Evolutionary conservation across 2,888 invertebrate genomes (phyloP), one percentile per base, ranked within the genome.

Genomic region (Penaeus monodon): DNA sequence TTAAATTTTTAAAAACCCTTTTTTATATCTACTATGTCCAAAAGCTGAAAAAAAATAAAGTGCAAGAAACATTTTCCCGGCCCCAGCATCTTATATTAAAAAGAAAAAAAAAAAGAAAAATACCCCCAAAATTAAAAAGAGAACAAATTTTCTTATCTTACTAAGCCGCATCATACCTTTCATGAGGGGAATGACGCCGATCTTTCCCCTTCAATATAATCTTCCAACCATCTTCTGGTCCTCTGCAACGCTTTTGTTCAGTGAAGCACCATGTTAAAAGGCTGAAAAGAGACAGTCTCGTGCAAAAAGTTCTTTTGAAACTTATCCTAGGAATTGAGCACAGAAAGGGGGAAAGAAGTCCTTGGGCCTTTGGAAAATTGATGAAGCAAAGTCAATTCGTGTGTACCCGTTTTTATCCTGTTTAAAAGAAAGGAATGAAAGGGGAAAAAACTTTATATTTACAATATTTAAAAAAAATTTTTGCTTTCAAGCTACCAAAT

Each of bases 301-400:
- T 27, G 86, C 86, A n/a, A n/a, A 87, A 73, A 22, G 83, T 87
- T 63, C 86, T 81, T n/a, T 68, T 27, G 79, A 78, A 20, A 79
- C 73, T 7, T 70, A 49, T 87, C 86, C 86, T 76, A n/a, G 73
- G n/a, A 87, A 49, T 81, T 27, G 57, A 74, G n/a, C 83, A 87
- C 49, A 87, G 79, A n/a, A 64, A 87, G 83, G 79, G 83, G 83
- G 33, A 29, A 74, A n/a, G 86, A 73, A 20, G 12, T 44, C 68
- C 10, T 82, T 10, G n/a, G 38, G 83, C 44, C 22, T 68, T 66
- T 29, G 86, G 79, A n/a, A 24, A 85, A 29, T 12, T 49, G 78
- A 57, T 87, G 86, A 10, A 87, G 74, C 86, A 83, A 83, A 87
- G 12, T 87, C 86, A 79, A 83, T 87, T 27, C 65, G 86, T 87